Evolutionary conservation across 2,113 vertebrate species (phyloP).

Genomic region (Calidris pygmaea): DNA sequence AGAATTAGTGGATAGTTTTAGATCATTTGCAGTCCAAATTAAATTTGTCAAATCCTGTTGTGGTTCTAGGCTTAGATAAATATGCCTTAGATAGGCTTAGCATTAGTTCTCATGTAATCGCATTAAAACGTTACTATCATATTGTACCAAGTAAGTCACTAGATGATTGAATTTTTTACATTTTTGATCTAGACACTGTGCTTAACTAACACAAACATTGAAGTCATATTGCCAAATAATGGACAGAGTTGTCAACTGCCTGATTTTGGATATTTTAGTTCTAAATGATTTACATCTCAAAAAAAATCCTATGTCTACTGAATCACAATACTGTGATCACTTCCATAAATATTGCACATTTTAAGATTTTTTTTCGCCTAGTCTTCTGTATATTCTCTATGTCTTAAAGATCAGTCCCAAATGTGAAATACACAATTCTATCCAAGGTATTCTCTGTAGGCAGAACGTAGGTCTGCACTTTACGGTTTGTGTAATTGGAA

Average conservation of each 20-base stretch:
- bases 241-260: neutral
- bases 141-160: neutral
- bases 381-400: neutral
- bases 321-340: neutral
- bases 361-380: neutral
- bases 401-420: neutral
- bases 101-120: neutral
- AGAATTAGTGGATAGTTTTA: neutral
- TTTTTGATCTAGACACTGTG: neutral
- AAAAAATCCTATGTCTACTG: neutral
- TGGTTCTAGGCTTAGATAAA: neutral
- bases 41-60: slow-evolving; percentile 4
- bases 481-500: slow-evolving; percentile 40
- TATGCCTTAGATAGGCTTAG: neutral
- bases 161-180: neutral
- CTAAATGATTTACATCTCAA: neutral
- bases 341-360: slow-evolving; percentile 18
- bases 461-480: neutral
- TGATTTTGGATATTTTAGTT: neutral
- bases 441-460: neutral
- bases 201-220: neutral
- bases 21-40: neutral
- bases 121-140: neutral
- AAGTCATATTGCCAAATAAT: neutral
- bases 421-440: neutral